These are phyloP conservation scores for Zosterops japonicus DNA, from an alignment of 2,113 vertebrate species.

Conservation along the genomic window DNA sequence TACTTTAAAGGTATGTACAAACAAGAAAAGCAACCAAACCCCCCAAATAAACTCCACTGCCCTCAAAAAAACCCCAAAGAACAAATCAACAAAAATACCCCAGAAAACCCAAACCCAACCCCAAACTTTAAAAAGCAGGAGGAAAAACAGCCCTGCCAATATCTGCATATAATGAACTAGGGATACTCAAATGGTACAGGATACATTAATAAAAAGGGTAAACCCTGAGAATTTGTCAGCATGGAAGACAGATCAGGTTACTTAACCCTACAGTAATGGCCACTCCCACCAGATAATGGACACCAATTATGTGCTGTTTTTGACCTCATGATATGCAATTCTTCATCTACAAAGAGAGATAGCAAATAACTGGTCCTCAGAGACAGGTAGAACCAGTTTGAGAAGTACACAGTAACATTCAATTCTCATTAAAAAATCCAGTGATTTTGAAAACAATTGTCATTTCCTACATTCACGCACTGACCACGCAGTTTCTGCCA, in stretches of 20 bases:
- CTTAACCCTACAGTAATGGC: neutral
- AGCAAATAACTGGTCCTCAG: neutral
- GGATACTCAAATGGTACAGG: neutral
- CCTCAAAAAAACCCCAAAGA: neutral
- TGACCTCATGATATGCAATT: neutral
- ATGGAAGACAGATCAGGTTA: neutral
- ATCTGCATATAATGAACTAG: neutral
- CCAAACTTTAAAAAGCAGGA: neutral
- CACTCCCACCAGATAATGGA: neutral
- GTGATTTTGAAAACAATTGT: neutral
- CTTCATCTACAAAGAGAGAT: neutral
- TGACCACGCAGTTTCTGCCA: neutral
- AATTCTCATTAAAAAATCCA: neutral
- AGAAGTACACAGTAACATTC: neutral
- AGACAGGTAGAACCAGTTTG: neutral
- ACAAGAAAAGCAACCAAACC: neutral
- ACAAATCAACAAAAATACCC: neutral
- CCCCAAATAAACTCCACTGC: neutral
- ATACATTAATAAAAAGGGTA: neutral
- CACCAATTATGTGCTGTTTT: neutral
- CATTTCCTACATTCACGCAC: neutral
- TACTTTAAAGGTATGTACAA: neutral
- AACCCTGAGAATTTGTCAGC: neutral
- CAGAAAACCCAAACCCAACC: fast-evolving
- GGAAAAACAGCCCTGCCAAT: neutral